phyloP scores from a whole-genome alignment of 2,888 invertebrate genomes.

The Nesidiocoris tenuis region DNA sequence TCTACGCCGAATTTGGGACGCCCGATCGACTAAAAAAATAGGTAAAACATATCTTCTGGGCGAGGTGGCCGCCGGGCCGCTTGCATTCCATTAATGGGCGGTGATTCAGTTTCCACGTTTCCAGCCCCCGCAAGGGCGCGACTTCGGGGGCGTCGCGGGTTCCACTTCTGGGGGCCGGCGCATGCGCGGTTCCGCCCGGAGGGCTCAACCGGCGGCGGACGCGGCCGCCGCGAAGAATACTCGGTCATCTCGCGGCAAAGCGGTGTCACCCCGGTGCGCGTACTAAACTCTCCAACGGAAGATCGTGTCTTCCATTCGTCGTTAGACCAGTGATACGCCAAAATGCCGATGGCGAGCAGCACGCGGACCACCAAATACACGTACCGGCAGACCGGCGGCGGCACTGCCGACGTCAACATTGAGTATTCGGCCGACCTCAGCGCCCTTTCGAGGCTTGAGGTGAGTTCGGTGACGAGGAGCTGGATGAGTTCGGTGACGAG shows the following conservation, averaged over 20 bases:
- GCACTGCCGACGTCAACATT: conserved; percentile 84
- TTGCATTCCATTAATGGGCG: conserved; percentile 8
- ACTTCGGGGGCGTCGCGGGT: neutral
- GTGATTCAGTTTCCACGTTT: conserved; percentile 11
- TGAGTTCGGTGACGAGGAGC: too few relatives aligned
- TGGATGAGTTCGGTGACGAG: too few relatives aligned
- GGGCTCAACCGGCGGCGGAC: conserved; percentile 2
- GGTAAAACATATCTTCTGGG: too few relatives aligned
- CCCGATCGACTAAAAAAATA: too few relatives aligned
- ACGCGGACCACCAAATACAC: conserved; percentile 87
- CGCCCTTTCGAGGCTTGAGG: conserved; percentile 93
- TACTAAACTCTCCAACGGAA: neutral
- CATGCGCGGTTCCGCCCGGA: conserved; percentile 11
- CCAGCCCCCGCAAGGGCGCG: conserved; percentile 8
- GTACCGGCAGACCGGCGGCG: conserved; percentile 80
- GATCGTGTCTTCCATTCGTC: neutral
- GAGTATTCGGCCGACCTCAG: conserved; percentile 92
- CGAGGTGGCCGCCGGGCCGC: too few relatives aligned
- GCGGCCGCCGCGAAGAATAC: neutral
- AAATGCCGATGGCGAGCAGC: conserved; percentile 65
- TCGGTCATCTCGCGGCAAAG: conserved; percentile 38
- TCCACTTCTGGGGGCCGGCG: neutral
- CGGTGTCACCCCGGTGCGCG: conserved; percentile 41
- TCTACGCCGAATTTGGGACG: too few relatives aligned
- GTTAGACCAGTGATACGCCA: conserved; percentile 2